A percentile compares a stretch with the other conserved stretches of the same genome.
These are phyloP conservation scores for Aphaenogaster floridana DNA, from an alignment of 1,140 invertebrate genomes.

Conservation along the genomic window DNA sequence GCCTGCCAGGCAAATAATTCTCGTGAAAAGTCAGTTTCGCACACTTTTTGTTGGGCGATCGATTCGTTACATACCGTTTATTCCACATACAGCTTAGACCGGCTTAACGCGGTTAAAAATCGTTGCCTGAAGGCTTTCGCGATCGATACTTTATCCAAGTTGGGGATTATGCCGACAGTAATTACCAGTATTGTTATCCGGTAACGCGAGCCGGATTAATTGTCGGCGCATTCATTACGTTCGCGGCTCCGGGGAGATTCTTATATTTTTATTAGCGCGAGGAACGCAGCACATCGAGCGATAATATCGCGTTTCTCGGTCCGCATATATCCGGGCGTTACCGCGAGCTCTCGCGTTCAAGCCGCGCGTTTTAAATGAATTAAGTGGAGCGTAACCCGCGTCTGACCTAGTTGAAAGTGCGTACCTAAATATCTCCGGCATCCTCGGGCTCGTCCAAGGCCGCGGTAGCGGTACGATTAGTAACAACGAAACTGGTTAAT, in stretches of 20 bases:
- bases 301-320: constrained; percentile 26
- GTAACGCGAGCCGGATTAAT: not conserved
- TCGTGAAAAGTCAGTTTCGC: not conserved
- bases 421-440: constrained; percentile 28
- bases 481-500: constrained; percentile 6
- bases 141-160: not conserved
- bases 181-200: not conserved
- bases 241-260: not conserved
- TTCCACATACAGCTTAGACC: not conserved
- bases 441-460: not conserved
- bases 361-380: constrained; percentile 34
- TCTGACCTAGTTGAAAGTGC: constrained; percentile 43
- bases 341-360: not conserved
- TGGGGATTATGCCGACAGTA: not conserved
- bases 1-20: not conserved
- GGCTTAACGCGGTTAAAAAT: not conserved
- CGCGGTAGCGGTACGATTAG: not conserved
- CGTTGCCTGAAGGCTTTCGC: not conserved
- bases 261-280: constrained; percentile 3
- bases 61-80: not conserved
- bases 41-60: not conserved
- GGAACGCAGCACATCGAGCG: not conserved
- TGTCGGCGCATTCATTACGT: not conserved
- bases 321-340: not conserved
- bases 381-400: constrained; percentile 16